A percentile compares a stretch with the other conserved stretches of the same genome.
These are phyloP conservation scores for Troides aeacus DNA, from an alignment of 2,888 invertebrate genomes.

Conservation along the genomic window DNA sequence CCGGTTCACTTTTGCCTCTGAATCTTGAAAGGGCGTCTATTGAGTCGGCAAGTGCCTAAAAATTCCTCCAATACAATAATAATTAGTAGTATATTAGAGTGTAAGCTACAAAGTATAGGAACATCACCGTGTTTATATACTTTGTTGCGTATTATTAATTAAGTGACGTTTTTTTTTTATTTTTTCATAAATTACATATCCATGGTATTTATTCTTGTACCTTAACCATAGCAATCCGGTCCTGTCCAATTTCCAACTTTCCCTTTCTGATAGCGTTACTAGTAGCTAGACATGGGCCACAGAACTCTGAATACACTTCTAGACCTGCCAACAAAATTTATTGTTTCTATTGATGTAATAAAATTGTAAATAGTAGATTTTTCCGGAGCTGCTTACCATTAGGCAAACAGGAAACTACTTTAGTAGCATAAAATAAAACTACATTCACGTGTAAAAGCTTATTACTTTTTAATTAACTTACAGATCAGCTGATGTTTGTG, in stretches of 20 bases:
- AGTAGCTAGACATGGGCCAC: slow-evolving; percentile 84
- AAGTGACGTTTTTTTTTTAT: no score
- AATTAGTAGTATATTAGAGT: background rate
- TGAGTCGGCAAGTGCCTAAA: slow-evolving; percentile 78
- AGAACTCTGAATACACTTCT: slow-evolving; percentile 86
- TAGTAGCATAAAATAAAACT: no score
- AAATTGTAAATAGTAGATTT: no score
- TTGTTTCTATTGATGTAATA: background rate
- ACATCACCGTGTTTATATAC: no score
- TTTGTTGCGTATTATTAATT: background rate
- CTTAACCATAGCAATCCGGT: slow-evolving; percentile 81
- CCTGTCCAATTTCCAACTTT: slow-evolving; percentile 85
- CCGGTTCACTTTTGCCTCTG: slow-evolving; percentile 83
- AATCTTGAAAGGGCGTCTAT: slow-evolving; percentile 81
- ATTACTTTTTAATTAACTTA: slow-evolving; percentile 41
- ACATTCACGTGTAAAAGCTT: no score
- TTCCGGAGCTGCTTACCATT: no score
- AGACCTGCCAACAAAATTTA: slow-evolving; percentile 53
- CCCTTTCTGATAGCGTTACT: slow-evolving; percentile 82
- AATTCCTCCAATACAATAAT: slow-evolving; percentile 23
- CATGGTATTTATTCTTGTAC: slow-evolving; percentile 37
- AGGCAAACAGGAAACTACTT: no score
- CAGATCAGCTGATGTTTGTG: slow-evolving; percentile 60
- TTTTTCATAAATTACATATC: no score
- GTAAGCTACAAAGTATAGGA: no score